Conservation (phyloP, 1,140 invertebrate genomes). For the Kradibia gibbosae region DNA sequence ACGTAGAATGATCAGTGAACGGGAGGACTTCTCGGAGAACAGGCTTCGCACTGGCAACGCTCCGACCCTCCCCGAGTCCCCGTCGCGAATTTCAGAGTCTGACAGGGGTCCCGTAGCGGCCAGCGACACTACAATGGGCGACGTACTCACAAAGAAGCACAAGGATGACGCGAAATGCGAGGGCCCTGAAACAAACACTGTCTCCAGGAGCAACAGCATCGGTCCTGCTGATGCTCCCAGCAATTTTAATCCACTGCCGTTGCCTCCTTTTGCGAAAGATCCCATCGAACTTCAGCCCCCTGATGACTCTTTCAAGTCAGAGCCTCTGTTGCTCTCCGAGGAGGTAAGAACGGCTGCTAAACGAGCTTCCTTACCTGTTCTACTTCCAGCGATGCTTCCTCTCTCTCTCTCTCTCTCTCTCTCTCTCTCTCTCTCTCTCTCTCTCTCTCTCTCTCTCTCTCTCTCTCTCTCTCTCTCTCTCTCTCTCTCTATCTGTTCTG, state of each 20-base stretch:
- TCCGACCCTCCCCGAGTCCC: not conserved
- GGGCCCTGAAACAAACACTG: not conserved
- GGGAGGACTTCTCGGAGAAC: conserved; percentile 30
- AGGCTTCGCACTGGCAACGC: not conserved
- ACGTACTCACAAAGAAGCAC: conserved; percentile 64
- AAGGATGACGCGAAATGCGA: conserved; percentile 40
- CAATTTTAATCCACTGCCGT: not conserved
- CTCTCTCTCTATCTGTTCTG: too few species aligned
- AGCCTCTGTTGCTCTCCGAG: not conserved
- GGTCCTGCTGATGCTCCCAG: not conserved
- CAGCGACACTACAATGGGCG: conserved; percentile 56
- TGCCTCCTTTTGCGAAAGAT: not conserved
- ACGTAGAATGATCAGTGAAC: conserved; percentile 48
- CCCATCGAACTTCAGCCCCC: not conserved
- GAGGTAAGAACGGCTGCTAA: not conserved
- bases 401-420: too few species aligned
- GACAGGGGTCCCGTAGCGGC: not conserved
- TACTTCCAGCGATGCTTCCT: too few species aligned
- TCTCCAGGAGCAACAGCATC: conserved; percentile 2
- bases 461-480: too few species aligned
- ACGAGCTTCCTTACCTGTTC: too few species aligned
- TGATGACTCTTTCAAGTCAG: not conserved
- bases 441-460: too few species aligned
- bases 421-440: too few species aligned
- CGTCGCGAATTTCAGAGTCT: not conserved